Evolutionary conservation across 2,888 invertebrate species (phyloP).

Genomic region (Leptopterna dolabrata): DNA sequence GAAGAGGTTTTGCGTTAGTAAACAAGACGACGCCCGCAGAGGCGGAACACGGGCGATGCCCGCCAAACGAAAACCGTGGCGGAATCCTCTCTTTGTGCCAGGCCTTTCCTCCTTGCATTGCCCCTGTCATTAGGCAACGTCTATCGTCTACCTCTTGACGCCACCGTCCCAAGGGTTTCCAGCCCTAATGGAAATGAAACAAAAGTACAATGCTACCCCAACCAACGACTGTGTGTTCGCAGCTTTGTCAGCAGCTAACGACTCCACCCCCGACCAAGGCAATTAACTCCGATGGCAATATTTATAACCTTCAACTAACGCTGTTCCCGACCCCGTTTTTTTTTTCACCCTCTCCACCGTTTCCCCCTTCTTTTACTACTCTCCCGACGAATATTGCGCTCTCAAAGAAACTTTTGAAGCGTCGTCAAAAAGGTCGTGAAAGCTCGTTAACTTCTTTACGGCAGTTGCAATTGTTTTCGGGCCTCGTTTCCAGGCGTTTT

Average conservation of each 20-base stretch:
- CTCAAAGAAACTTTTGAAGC: conserved; percentile 29
- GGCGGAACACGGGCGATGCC: not conserved
- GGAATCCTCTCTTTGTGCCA: not conserved
- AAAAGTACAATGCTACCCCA: conserved; percentile 36
- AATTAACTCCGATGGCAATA: conserved; percentile 48
- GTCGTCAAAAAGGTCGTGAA: not conserved
- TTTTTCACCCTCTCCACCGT: not conserved
- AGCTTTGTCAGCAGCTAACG: conserved; percentile 40
- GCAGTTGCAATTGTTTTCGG: not conserved
- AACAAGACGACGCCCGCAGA: not conserved
- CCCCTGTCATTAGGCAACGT: not conserved
- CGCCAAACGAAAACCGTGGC: not conserved
- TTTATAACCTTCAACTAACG: conserved; percentile 41
- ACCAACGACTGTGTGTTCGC: conserved; percentile 30
- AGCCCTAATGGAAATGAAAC: conserved; percentile 52
- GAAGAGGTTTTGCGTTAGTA: not conserved
- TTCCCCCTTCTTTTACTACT: not conserved
- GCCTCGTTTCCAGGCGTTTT: conserved; percentile 1
- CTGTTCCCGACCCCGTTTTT: conserved; percentile 6
- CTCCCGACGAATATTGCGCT: conserved; percentile 28
- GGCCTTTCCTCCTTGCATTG: not conserved
- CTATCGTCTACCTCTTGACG: conserved; percentile 31
- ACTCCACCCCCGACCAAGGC: conserved; percentile 27
- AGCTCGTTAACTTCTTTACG: conserved; percentile 40
- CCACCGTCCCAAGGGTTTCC: not conserved